Percentiles rank a stretch among this genome's conserved stretches.
Conservation (phyloP, 2,797 vertebrate genomes). For the Sebastolobus alascanus region DNA sequence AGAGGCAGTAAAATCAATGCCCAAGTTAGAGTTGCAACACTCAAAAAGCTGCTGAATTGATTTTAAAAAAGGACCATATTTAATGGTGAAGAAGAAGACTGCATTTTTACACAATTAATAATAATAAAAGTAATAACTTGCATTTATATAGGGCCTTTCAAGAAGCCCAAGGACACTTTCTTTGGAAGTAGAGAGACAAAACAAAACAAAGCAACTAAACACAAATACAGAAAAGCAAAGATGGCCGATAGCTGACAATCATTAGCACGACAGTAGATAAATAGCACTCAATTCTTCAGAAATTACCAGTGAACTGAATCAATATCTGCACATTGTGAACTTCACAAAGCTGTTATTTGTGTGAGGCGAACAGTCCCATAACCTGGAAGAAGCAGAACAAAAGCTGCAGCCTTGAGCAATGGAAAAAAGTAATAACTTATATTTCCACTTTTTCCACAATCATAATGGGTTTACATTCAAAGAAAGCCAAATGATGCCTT, state of each 20-base stretch:
- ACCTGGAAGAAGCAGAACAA: neutral
- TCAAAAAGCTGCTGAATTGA: neutral
- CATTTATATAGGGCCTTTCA: neutral
- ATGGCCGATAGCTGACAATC: neutral
- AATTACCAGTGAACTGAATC: neutral
- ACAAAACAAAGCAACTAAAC: neutral
- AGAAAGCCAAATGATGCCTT: neutral
- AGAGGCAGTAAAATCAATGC: neutral
- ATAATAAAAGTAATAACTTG: neutral
- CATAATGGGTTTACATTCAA: neutral
- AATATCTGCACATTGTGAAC: neutral
- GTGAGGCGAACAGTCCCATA: neutral
- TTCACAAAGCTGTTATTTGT: conserved; percentile 5
- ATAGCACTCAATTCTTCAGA: neutral
- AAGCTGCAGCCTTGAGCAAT: neutral
- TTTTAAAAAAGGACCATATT: neutral
- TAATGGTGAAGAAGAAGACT: neutral
- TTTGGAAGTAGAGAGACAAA: no score
- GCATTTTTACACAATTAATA: neutral
- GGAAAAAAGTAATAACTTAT: neutral
- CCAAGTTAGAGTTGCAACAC: neutral
- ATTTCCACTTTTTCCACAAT: conserved; percentile 5
- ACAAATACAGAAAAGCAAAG: neutral
- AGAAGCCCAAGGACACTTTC: neutral
- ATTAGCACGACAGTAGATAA: neutral